Evolutionary conservation across 2,888 invertebrate species (phyloP), one percentile per base, ranked within the genome.

Genomic region (Bellardia bayeri): DNA sequence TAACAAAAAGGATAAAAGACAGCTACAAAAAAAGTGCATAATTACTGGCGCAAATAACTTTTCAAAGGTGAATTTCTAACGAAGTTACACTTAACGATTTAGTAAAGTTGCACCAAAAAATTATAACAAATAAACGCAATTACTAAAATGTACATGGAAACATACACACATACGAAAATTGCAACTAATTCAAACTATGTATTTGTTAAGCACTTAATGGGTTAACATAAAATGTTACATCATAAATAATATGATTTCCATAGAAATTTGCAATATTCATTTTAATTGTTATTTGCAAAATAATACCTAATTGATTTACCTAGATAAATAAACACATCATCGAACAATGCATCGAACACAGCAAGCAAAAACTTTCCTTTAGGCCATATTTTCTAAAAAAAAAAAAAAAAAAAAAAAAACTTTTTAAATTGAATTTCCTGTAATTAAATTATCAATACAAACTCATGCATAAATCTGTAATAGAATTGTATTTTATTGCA

Each of bases 121-220:
- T 63, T 64, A 64, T 23, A 69, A n/a, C 80, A 69, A 81, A 56
- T 72, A 64, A 72, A 37, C 37, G 58, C 42, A 68, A 66, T 66
- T 66, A 63, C 54, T 54, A 76, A 76, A 54, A 7, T n/a, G 14
- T 9, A 5, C n/a, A 45, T 8, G 45, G 13, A 56, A 16, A n/a
- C 8, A 64, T 49, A 13, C 45, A 11, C 13, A 45, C n/a, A 3
- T 3, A n/a, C 3, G 14, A 13, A n/a, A 54, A n/a, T 54, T 54
- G 7, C 54, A n/a, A 54, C 9, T 54, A 54, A 54, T 54, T 0
- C 54, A 54, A 13, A n/a, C 2, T 23, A 23, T 23, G 23, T 1
- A 23, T 23, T 23, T 23, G 23, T 23, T 23, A 23, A 23, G 23
- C 23, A 23, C 23, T 23, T 23, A 23, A 23, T 23, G 23, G 23